Conservation (phyloP, 2,113 vertebrate genomes). For the Nematolebias whitei region DNA sequence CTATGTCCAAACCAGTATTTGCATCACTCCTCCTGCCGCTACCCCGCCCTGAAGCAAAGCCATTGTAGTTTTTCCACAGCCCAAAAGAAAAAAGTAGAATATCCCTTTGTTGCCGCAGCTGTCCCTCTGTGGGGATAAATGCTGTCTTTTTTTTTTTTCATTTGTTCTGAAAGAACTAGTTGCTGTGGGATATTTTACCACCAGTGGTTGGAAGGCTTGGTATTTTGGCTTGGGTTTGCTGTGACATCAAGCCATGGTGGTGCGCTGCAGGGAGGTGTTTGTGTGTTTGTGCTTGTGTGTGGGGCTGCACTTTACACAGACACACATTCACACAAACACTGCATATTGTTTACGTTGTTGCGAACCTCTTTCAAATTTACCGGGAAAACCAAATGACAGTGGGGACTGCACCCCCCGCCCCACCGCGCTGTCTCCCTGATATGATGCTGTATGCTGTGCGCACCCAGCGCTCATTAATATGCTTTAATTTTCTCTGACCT, state of each 20-base stretch:
- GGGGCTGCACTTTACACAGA: conserved; percentile 22
- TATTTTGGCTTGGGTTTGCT: conserved; percentile 51
- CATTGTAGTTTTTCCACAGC: conserved; percentile 47
- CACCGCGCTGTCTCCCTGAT: conserved; percentile 53
- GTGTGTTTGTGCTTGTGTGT: too few species aligned
- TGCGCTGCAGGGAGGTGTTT: conserved; percentile 44
- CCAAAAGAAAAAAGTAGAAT: conserved; percentile 58
- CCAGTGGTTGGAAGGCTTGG: conserved; percentile 24
- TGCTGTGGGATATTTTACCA: conserved; percentile 31
- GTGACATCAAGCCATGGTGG: conserved; percentile 56
- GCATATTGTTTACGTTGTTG: conserved; percentile 58
- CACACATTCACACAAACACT: conserved; percentile 12
- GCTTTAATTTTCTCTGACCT: conserved; percentile 76
- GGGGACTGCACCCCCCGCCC: not conserved
- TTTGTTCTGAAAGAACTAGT: conserved; percentile 43
- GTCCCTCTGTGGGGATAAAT: conserved; percentile 47
- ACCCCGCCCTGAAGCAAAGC: conserved; percentile 34
- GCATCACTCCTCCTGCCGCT: conserved; percentile 13
- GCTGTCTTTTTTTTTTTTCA: conserved; percentile 44
- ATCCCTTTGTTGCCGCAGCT: conserved; percentile 55
- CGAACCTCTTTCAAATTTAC: conserved; percentile 35
- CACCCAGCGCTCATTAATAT: conserved; percentile 73
- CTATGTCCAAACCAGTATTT: conserved; percentile 53
- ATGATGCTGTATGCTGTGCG: conserved; percentile 58
- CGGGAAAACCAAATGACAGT: not conserved